phyloP scores from a whole-genome alignment of 64 coral and sea anemone species.

The Platygyra sinensis region DNA sequence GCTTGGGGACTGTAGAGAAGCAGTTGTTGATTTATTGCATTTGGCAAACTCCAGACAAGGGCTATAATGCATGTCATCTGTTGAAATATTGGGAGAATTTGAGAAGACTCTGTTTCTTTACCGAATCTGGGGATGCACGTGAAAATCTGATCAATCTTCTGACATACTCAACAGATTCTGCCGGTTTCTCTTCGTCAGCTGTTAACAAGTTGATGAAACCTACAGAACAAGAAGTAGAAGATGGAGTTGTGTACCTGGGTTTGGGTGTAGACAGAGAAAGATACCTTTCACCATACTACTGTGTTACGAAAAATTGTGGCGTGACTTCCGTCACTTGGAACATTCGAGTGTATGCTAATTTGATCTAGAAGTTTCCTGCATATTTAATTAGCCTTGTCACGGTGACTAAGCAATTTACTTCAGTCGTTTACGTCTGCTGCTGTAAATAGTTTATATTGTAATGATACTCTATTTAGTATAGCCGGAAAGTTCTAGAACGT shows the following conservation, averaged over 20 bases:
- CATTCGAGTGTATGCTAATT: too few relatives aligned
- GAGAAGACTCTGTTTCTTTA: conserved; percentile 19
- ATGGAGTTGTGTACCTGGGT: conserved; percentile 53
- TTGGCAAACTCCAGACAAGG: conserved; percentile 60
- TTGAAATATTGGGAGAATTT: conserved; percentile 52
- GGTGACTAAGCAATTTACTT: too few relatives aligned
- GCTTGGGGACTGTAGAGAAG: too few relatives aligned
- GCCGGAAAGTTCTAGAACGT: too few relatives aligned
- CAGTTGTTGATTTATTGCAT: not conserved
- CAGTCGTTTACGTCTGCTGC: too few relatives aligned
- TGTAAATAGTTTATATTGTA: too few relatives aligned
- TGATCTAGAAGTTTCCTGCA: too few relatives aligned
- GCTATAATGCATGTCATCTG: conserved; percentile 28
- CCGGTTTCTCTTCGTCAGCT: conserved; percentile 68
- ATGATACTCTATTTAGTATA: too few relatives aligned
- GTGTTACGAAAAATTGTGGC: too few relatives aligned
- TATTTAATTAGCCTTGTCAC: too few relatives aligned
- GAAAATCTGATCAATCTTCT: conserved; percentile 8
- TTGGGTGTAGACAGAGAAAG: conserved; percentile 44
- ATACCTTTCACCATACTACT: conserved; percentile 71
- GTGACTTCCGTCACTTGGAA: too few relatives aligned
- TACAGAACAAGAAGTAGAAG: conserved; percentile 38
- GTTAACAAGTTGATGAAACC: conserved; percentile 57
- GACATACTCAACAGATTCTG: conserved; percentile 59
- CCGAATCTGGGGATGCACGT: conserved; percentile 4